These are phyloP conservation scores for Penelope pileata DNA, from an alignment of 2,113 vertebrate species.

Conservation along the genomic window DNA sequence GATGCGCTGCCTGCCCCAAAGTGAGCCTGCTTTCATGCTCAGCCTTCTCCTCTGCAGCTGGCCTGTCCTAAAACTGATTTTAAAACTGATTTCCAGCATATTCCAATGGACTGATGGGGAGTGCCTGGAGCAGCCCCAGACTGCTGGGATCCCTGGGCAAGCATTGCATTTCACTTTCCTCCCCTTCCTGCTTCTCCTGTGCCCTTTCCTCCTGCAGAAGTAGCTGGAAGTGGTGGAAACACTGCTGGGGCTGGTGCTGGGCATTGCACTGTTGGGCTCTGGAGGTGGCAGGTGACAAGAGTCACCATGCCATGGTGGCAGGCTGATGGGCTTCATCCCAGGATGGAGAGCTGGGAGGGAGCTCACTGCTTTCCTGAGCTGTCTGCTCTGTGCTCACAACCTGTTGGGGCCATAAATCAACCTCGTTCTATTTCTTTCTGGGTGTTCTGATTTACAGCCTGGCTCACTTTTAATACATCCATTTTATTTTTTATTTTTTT, in stretches of 20 bases:
- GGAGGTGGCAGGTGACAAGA: background rate
- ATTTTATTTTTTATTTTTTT: no score
- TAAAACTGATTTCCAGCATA: background rate
- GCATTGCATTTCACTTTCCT: constrained; percentile 2
- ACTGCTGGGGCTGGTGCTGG: background rate
- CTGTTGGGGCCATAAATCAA: background rate
- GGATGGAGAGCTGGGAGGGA: background rate
- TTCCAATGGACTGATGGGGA: background rate
- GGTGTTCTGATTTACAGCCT: background rate
- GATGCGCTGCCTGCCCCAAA: background rate
- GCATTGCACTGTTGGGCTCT: background rate
- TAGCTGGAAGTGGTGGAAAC: background rate
- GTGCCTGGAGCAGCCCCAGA: background rate
- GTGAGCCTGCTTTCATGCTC: background rate
- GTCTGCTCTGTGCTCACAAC: background rate
- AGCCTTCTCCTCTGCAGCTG: background rate
- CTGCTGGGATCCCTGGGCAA: background rate
- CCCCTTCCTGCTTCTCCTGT: background rate
- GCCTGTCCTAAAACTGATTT: background rate
- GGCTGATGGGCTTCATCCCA: background rate
- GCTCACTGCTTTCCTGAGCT: background rate
- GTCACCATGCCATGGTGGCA: background rate
- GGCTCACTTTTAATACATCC: background rate
- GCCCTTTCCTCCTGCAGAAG: background rate
- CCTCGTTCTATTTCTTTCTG: background rate